Evolutionary conservation across 2,888 invertebrate genomes (phyloP), one percentile per base, ranked within the genome.

Genomic region (Standfussiana lucernea): DNA sequence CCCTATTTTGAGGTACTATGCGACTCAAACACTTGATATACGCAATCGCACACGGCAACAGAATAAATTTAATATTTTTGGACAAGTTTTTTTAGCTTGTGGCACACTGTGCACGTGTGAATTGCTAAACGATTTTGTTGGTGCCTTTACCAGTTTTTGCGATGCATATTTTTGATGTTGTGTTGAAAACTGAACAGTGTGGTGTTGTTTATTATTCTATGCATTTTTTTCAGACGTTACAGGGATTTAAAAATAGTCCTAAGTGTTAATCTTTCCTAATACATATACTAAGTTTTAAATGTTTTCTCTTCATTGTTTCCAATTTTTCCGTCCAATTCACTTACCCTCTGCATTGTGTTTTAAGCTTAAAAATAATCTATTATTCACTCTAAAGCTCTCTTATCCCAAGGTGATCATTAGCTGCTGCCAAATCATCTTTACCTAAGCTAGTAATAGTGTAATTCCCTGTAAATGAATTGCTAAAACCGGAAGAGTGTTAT

Each of bases 61-160:
- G 77, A 85, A 86, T 87, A 81, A 78, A 88, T 87, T 87, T 77
- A 77, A 85, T 79, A 82, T 74, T 89, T 89, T 87, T 69, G 65
- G 61, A 47, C 7, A 45, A 24, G 13, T 77, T 85, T 87, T 85
- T 86, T 87, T 85, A 67, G 40, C 56, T 56, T 72, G 45, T 42
- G 65, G 69, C 75, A 71, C 78, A 78, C 69, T 80, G 78, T 79
- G 82, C 76, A 86, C 74, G 82, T 88, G 79, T 86, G 70, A 82
- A 89, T 87, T 79, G 77, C 62, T 79, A 76, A 85, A 75, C 75
- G 78, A 80, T 87, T 85, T 79, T 68, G 76, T 76, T 80, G 59
- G 72, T 66, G 69, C 24, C 61, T 72, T 72, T 71, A 75, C 72
- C 28, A 75, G 64, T 68, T 76, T 86, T 79, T 72, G 42, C 59